These are phyloP conservation scores for Cremastobaeus sp. DNA, from an alignment of 2,888 invertebrate species.

Conservation along the genomic window DNA sequence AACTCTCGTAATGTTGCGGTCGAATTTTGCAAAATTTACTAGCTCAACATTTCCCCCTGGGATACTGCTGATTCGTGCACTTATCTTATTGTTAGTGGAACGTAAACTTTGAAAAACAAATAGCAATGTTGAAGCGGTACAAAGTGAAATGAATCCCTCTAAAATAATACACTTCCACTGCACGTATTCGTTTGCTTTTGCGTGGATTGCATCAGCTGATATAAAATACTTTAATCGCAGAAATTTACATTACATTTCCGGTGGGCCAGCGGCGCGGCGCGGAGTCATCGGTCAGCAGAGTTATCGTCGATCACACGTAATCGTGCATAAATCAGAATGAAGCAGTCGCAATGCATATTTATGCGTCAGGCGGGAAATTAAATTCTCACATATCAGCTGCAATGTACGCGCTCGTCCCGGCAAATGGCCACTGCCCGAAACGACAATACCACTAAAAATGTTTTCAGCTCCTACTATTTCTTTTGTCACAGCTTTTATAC, in stretches of 20 bases:
- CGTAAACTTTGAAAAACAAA: conserved; percentile 32
- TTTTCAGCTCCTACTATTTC: conserved; percentile 8
- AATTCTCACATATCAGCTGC: conserved; percentile 67
- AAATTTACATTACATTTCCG: conserved; percentile 57
- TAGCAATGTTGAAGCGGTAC: conserved; percentile 2
- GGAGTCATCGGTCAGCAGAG: conserved; percentile 55
- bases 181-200: conserved; percentile 21
- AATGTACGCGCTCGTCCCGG: conserved; percentile 15
- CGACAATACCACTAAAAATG: conserved; percentile 14
- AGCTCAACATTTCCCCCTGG: conserved; percentile 18
- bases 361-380: conserved; percentile 69
- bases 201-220: conserved; percentile 21
- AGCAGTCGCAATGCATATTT: conserved; percentile 69
- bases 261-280: conserved; percentile 8
- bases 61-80: conserved; percentile 32
- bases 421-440: conserved; percentile 1
- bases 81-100: conserved; percentile 31
- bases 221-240: conserved; percentile 45
- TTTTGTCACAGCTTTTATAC: conserved; percentile 1
- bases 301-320: conserved; percentile 62
- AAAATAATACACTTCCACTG: conserved; percentile 26
- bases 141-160: conserved; percentile 18
- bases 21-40: conserved; percentile 25
- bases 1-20: conserved; percentile 8
- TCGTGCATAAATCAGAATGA: conserved; percentile 69